Evolutionary conservation across 2,113 vertebrate genomes (phyloP).

Genomic region (Xenopus tropicalis): DNA sequence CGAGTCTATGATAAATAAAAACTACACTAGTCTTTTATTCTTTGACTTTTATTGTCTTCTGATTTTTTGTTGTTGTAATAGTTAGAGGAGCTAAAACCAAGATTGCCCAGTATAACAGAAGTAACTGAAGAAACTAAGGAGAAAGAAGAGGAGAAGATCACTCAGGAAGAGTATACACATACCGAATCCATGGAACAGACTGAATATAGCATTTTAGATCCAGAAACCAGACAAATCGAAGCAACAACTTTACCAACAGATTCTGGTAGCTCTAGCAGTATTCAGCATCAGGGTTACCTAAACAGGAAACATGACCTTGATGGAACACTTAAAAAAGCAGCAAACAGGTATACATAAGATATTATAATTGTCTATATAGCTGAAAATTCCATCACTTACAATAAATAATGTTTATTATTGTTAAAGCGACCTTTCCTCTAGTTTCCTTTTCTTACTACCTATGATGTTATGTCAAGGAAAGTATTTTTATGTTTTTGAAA

Average conservation of each 20-base stretch:
- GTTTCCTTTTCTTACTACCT: no score
- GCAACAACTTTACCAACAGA: conserved; percentile 61
- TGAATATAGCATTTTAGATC: conserved; percentile 53
- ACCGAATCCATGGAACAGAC: conserved; percentile 46
- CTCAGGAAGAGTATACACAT: conserved; percentile 15
- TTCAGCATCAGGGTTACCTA: conserved; percentile 82
- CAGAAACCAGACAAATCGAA: conserved; percentile 55
- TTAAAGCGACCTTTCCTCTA: no score
- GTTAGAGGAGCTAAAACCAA: background rate
- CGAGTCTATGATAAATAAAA: no score
- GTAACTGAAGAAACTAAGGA: conserved; percentile 19
- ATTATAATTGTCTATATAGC: no score
- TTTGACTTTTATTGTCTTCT: background rate
- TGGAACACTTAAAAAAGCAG: conserved; percentile 81
- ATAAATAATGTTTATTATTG: no score
- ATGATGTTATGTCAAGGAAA: no score
- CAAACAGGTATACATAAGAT: conserved; percentile 74
- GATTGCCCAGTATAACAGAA: conserved; percentile 7
- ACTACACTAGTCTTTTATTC: background rate
- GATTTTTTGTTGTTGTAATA: background rate
- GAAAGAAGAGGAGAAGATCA: conserved; percentile 36
- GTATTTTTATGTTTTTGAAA: no score
- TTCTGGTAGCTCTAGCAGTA: conserved; percentile 47
- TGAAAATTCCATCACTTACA: no score
- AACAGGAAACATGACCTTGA: conserved; percentile 88